Evolutionary conservation across 2,113 vertebrate species (phyloP).

Genomic region (Ochotona princeps): DNA sequence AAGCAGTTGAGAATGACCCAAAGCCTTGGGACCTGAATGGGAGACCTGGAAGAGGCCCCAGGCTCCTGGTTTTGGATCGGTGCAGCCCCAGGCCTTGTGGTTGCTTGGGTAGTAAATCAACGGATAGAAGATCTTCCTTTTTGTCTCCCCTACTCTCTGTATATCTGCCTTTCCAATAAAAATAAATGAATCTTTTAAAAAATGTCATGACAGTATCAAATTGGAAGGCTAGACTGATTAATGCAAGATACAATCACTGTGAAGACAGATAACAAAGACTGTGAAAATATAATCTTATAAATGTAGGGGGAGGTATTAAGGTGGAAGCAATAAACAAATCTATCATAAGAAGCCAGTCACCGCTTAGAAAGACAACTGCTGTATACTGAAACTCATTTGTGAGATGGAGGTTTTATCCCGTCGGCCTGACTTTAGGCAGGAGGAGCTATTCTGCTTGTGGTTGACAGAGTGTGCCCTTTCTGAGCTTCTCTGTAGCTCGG

Average conservation of each 20-base stretch:
- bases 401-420: neutral
- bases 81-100: no score
- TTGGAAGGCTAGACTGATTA: neutral
- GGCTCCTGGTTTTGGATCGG: no score
- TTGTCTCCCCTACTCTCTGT: no score
- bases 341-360: neutral
- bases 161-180: no score
- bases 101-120: no score
- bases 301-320: neutral
- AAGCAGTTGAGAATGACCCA: no score
- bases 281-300: neutral
- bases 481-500: neutral
- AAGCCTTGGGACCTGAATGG: no score
- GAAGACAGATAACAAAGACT: neutral
- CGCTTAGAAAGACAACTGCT: neutral
- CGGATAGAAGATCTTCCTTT: no score
- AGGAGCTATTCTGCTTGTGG: neutral
- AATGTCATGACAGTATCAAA: neutral
- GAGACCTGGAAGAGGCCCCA: no score
- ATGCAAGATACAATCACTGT: neutral
- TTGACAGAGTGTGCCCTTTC: neutral
- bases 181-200: no score
- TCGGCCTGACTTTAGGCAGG: accelerated
- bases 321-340: neutral
- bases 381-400: neutral